Evolutionary conservation across 2,113 vertebrate genomes (phyloP).

Genomic region (Rhinoderma darwinii): DNA sequence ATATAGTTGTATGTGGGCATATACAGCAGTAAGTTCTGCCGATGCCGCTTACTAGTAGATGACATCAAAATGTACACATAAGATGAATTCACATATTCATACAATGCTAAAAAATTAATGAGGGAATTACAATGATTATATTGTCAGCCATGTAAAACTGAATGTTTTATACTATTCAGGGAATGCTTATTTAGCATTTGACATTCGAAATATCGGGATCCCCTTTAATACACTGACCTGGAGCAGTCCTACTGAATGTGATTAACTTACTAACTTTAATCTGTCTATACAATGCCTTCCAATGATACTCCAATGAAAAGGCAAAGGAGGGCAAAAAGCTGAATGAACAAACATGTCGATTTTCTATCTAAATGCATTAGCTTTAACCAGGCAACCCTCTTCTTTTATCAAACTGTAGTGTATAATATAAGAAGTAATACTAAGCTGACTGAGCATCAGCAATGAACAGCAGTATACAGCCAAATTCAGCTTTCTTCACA

Average conservation of each 20-base stretch:
- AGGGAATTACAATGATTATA: not conserved
- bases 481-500: not conserved
- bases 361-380: not conserved
- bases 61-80: not conserved
- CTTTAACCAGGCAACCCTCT: not conserved
- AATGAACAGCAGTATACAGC: not conserved
- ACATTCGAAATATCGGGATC: not conserved
- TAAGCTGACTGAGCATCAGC: not conserved
- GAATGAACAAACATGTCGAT: not conserved
- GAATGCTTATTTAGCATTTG: conserved; percentile 10
- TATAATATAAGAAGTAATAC: not conserved
- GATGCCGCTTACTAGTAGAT: not conserved
- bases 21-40: not conserved
- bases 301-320: not conserved
- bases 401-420: not conserved
- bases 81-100: not conserved
- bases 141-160: not conserved
- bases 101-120: not conserved
- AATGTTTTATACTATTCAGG: not conserved
- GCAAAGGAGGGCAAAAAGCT: not conserved
- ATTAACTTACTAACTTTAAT: conserved; percentile 27
- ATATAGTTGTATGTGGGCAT: not conserved
- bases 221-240: conserved; percentile 20
- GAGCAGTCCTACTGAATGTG: conserved; percentile 27
- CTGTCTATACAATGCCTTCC: conserved; percentile 16